Base-by-base conservation (phyloP, 2,113 vertebrate species). In the Prunella fulvescens region DNA sequence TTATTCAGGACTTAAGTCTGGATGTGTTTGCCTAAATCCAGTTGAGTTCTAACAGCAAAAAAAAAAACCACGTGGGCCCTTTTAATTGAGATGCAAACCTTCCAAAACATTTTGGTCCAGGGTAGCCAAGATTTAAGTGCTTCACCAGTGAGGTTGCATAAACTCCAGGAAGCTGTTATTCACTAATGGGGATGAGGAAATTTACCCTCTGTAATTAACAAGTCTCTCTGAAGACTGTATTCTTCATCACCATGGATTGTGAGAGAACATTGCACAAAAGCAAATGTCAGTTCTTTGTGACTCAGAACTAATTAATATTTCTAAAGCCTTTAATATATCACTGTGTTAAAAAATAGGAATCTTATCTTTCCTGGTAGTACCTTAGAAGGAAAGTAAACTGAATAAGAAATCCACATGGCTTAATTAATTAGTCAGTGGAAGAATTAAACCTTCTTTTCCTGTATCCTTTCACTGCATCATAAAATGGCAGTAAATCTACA, bases 251-350 rank as follows among this genome's bases (percentile, higher is more conserved):
- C 42, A 44, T 1, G 37, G 73, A 56, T 12, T 81, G 77, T 53
- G 64, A 72, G 56, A 81, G 83, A 94, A 39, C 19, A 44, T 8
- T 23, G 77, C 94, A 95, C 89, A 95, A 81, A 94, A 70, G 54
- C 56, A 67, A 95, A 81, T 82, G 53, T 39, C 70, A 82, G 51
- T 50, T 83, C 47, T 90, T 92, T 78, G 39, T 80, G 85, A 96
- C 77, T 88, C 91, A 91, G 33, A 86, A 85, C 65, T 44, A 44
- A 83, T 73, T 91, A 86, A 76, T 94, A 64, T 81, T 86, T 93
- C 70, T n/a, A 58, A 39, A 90, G 54, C 20, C 19, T 71, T 77
- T 74, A 58, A 84, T 25, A 73, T 40, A 74, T 25, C 72, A 64
- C 26, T 66, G 40, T 91, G 56, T 31, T 85, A 89, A 92, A 95